Base-by-base conservation (phyloP, 2,888 invertebrate species). In the Cheilosia pagana region DNA sequence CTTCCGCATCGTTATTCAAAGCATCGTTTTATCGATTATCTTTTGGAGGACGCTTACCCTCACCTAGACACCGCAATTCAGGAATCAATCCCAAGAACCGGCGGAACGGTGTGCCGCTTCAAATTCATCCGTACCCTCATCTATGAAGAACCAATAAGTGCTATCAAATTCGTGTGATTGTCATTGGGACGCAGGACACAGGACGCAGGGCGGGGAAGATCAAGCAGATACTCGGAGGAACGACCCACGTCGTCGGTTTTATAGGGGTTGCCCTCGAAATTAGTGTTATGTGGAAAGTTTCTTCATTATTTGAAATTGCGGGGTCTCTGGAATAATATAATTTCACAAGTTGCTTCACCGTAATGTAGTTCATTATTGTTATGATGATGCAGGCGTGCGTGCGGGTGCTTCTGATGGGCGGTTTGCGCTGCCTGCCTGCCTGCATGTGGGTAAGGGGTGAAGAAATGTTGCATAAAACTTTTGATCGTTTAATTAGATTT, bases 211-310 rank as follows among this genome's bases (percentile, higher is more conserved):
- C 39, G 53, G 50, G 19, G 3, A 19, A 70, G 43, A 70, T 77
- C 62, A 55, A 48, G 39, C 14, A 60, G 76, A 62, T 55, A 62
- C 39, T 77, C 50, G n/a, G 35, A 41, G 25, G 23, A 55, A 45
- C 16, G 35, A 59, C 63, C 55, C 50, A 19, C 63, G 16, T 19
- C 63, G 16, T 28, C 57, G 21, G 39, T 55, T 70, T 59, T 81
- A 76, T 53, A 70, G 31, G 52, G 70, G 65, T 65, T 65, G 65
- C 71, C 70, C 53, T 71, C 53, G 60, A 77, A 82, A 82, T 82
- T 71, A 82, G 81, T 82, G 81, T 82, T 82, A 82, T 82, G 77
- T 76, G 81, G 59, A 82, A 82, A 77, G 71, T 82, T 82, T 82
- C 57, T 82, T 82, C 77, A 82, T 82, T 82, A 82, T 82, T 82